These are phyloP conservation scores for Liasis olivaceus DNA, from an alignment of 2,797 vertebrate species.

Conservation along the genomic window DNA sequence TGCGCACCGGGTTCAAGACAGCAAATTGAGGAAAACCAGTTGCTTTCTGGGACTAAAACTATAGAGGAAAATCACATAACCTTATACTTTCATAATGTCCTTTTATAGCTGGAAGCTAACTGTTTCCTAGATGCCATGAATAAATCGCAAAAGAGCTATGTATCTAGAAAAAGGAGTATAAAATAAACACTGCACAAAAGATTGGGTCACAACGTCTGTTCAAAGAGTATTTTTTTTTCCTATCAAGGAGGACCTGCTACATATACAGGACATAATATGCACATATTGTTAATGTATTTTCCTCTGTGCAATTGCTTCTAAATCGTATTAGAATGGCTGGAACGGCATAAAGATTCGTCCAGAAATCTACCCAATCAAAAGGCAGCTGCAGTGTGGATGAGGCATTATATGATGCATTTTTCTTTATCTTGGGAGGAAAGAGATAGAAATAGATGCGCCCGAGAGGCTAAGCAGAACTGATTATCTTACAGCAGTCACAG, in stretches of 20 bases:
- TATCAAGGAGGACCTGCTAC: conserved; percentile 5
- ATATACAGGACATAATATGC: neutral
- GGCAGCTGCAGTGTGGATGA: conserved; percentile 49
- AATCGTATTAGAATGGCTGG: conserved; percentile 29
- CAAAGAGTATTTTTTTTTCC: conserved; percentile 32
- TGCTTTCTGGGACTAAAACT: neutral
- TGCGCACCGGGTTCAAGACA: neutral
- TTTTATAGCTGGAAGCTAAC: neutral
- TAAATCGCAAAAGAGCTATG: neutral
- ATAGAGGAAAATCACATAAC: neutral
- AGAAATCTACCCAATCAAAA: conserved; percentile 44
- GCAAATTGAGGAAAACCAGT: neutral
- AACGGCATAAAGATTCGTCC: conserved; percentile 6
- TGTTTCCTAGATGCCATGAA: neutral
- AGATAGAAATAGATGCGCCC: conserved; percentile 50
- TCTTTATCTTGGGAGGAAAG: conserved; percentile 50
- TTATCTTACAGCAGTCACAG: conserved; percentile 46
- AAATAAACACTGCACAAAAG: neutral
- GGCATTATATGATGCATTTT: conserved; percentile 40
- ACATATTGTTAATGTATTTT: conserved; percentile 43
- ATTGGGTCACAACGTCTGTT: conserved; percentile 20
- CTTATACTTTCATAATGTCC: neutral
- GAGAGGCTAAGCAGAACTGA: conserved; percentile 27
- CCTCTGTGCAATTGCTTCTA: conserved; percentile 46
- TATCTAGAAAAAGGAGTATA: neutral